Conservation (phyloP, 1,140 invertebrate species). For the Nautilus pompilius region DNA sequence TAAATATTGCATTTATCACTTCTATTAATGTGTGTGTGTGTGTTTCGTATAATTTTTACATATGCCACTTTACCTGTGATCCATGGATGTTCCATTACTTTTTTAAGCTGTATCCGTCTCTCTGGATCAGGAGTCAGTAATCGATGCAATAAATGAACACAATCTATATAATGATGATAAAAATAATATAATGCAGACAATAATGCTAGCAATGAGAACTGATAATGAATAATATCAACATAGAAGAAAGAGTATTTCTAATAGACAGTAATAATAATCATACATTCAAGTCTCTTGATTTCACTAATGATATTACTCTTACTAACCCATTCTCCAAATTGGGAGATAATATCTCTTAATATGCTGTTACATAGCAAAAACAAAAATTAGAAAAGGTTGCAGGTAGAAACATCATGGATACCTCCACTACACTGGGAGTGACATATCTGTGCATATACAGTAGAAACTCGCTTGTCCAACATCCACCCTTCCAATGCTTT, state of each 20-base stretch:
- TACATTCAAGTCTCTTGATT: background rate
- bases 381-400: no score
- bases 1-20: no score
- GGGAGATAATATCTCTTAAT: no score
- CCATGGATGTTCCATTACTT: constrained; percentile 49
- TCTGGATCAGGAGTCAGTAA: constrained; percentile 49
- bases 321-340: background rate
- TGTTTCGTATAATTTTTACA: no score
- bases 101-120: constrained; percentile 37
- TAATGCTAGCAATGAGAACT: background rate
- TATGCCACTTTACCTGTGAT: no score
- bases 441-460: no score
- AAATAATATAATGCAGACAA: background rate
- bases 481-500: no score
- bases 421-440: no score
- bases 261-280: background rate
- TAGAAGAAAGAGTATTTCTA: background rate
- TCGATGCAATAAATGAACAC: constrained; percentile 42
- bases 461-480: no score
- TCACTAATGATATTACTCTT: background rate
- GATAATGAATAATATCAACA: background rate
- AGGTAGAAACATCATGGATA: no score
- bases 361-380: no score
- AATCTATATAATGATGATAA: constrained; percentile 23
- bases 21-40: no score